Base-by-base conservation (phyloP, 2,797 vertebrate species). In the Poeciliopsis gracilis region DNA sequence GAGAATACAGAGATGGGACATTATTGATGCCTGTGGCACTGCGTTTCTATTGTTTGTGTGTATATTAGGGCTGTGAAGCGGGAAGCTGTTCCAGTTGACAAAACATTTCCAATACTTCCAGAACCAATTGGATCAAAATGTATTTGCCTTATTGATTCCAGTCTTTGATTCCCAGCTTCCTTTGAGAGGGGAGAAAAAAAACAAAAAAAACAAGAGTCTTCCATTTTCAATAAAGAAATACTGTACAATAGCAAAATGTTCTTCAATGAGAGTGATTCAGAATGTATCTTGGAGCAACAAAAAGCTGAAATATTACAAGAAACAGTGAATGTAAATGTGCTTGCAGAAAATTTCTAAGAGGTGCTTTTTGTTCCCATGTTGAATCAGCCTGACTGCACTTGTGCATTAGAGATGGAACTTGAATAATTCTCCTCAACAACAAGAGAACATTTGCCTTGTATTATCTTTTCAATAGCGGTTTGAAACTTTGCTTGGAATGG, bases 131-230 rank as follows among this genome's bases (percentile, higher is more conserved):
- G 81, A 91, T 85, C 86, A 79, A 81, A 90, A 88, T 67, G 77
- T 51, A 76, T 82, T 92, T 80, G 41, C 75, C 46, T 83, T 87
- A 92, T 89, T 86, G 88, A 93, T 90, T 89, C 70, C 18, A 59
- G 28, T 49, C 82, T 88, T 85, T 2, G 4, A 89, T 84, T 78
- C 46, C 36, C 23, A 77, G 71, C 73, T 77, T 77, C 5, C 59
- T 76, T 73, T 51, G 55, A 59, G 59, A 63, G 2, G 8, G 28
- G 57, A 75, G 59, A 4, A 53, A 76, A 78, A 11, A 12, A 7
- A 38, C 7, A 38, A 38, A 5, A 38, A 75, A 59, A 4, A 53
- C 74, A 59, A 67, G 15, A 15, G 1, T 36, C 76, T 80, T 49
- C 49, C 33, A 72, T 83, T 81, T 61, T 57, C 66, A 74, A 51